Evolutionary conservation across 1,140 invertebrate species (phyloP).

Genomic region (Hyphantria cunea): DNA sequence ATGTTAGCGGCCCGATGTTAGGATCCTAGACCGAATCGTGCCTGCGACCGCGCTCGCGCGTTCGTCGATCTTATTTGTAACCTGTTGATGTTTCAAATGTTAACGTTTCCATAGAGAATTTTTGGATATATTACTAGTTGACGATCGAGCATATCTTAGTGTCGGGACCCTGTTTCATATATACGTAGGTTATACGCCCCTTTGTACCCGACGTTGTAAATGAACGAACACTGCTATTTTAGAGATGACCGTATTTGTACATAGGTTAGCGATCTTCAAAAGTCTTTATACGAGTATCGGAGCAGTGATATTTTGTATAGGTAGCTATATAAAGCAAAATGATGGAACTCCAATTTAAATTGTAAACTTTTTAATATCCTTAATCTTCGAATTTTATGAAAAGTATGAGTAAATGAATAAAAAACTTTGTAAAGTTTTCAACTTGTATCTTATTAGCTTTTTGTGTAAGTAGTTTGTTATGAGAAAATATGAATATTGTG

Average conservation of each 20-base stretch:
- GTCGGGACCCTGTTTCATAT: slow-evolving; percentile 38
- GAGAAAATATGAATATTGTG: slow-evolving; percentile 33
- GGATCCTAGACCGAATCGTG: slow-evolving; percentile 59
- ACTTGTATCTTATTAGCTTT: slow-evolving; percentile 54
- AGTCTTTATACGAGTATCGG: slow-evolving; percentile 67
- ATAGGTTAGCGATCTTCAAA: slow-evolving; percentile 55
- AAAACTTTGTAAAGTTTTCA: slow-evolving; percentile 45
- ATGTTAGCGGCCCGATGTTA: slow-evolving; percentile 50
- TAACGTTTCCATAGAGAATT: slow-evolving; percentile 37
- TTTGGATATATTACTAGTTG: slow-evolving; percentile 38
- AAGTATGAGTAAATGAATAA: slow-evolving; percentile 26
- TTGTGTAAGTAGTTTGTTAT: slow-evolving; percentile 55
- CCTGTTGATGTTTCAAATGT: slow-evolving; percentile 40
- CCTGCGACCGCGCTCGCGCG: slow-evolving; percentile 38
- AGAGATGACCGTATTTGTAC: slow-evolving; percentile 62
- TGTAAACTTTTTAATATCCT: slow-evolving; percentile 55
- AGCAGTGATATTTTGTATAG: slow-evolving; percentile 75
- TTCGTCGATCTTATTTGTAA: slow-evolving; percentile 36
- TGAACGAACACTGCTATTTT: slow-evolving; percentile 51
- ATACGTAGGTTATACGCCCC: slow-evolving; percentile 39
- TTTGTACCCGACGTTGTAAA: slow-evolving; percentile 33
- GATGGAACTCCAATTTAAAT: slow-evolving; percentile 51
- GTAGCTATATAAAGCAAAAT: slow-evolving; percentile 49
- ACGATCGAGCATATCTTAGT: slow-evolving; percentile 39
- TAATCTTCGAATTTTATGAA: slow-evolving; percentile 55